phyloP scores from a whole-genome alignment of 2,113 vertebrate species.

The Campylorhamphus procurvoides region DNA sequence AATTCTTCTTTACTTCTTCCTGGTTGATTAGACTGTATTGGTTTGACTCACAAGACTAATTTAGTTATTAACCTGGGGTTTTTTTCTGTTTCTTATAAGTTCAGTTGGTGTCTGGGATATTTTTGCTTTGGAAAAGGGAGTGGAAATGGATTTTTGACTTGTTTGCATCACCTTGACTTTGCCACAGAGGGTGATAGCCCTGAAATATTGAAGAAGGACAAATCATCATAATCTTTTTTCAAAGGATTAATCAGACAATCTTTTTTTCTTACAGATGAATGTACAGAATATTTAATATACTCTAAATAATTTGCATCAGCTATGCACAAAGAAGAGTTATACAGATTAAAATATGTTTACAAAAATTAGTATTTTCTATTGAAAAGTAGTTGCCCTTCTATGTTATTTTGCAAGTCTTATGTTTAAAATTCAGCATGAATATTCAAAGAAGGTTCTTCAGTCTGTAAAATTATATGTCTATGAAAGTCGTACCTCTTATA shows the following conservation, averaged over 20 bases:
- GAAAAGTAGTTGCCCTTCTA: background rate
- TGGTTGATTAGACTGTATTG: background rate
- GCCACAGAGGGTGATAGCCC: background rate
- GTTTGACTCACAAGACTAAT: background rate
- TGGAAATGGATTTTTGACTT: background rate
- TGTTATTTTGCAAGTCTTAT: background rate
- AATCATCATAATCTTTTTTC: background rate
- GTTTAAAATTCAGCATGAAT: conserved; percentile 1
- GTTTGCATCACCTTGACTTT: background rate
- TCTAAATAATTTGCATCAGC: background rate
- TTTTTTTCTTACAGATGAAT: background rate
- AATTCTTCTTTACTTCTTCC: background rate
- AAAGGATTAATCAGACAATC: background rate
- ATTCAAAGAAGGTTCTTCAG: background rate
- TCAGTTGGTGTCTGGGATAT: background rate
- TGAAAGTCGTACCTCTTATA: background rate
- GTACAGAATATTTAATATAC: background rate
- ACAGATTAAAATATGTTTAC: background rate
- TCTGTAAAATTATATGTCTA: background rate
- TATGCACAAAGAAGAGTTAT: background rate
- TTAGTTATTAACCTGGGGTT: background rate
- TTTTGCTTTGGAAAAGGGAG: background rate
- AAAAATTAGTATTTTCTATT: background rate
- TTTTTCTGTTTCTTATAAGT: background rate
- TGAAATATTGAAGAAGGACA: background rate